Conservation (phyloP, 2,888 invertebrate genomes). For the Troides helena region DNA sequence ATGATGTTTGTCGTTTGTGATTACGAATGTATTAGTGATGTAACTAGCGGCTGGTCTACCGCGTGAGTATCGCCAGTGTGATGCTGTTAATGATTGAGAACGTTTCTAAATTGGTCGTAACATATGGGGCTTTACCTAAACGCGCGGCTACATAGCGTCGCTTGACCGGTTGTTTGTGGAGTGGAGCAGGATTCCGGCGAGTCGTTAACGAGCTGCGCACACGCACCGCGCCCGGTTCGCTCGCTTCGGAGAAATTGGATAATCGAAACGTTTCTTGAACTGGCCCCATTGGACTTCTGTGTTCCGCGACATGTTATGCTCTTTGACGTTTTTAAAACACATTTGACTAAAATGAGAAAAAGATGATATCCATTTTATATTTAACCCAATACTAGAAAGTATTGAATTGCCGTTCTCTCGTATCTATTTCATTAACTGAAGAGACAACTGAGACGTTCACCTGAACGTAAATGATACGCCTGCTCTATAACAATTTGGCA, state of each 20-base stretch:
- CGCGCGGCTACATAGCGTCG: conserved; percentile 33
- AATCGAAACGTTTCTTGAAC: conserved; percentile 38
- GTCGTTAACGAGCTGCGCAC: conserved; percentile 70
- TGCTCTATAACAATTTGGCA: too few relatives aligned
- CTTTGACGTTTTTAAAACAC: neutral
- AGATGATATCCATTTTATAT: too few relatives aligned
- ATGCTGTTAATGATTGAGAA: conserved; percentile 32
- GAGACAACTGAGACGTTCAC: too few relatives aligned
- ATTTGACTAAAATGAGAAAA: neutral
- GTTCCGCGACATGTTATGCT: conserved; percentile 2
- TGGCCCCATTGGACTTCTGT: conserved; percentile 19
- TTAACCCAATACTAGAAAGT: neutral
- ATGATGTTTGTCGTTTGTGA: neutral
- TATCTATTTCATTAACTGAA: too few relatives aligned
- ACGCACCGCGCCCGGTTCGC: conserved; percentile 43
- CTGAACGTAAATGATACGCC: too few relatives aligned
- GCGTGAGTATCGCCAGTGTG: conserved; percentile 2
- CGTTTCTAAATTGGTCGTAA: conserved; percentile 38
- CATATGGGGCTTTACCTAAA: conserved; percentile 38
- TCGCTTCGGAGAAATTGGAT: conserved; percentile 57
- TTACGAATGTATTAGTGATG: neutral
- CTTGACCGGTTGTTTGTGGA: conserved; percentile 54
- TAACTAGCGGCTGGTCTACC: neutral
- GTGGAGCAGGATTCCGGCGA: conserved; percentile 61
- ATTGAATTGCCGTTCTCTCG: neutral